phyloP scores from a whole-genome alignment of 2,113 vertebrate species.

The Fukomys damarensis region DNA sequence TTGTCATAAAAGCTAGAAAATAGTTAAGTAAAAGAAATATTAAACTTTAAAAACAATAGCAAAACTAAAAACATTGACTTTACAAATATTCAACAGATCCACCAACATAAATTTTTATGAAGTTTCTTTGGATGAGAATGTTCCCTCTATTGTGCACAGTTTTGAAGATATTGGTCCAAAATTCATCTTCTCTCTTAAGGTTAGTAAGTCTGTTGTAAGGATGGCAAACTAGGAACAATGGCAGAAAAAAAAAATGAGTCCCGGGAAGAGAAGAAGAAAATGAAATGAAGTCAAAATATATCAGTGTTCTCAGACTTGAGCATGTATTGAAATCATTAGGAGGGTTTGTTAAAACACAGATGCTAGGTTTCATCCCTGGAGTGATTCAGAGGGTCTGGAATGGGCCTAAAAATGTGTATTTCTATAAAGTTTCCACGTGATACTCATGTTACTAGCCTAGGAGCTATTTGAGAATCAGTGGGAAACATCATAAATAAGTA shows the following conservation, averaged over 20 bases:
- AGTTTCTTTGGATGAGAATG: constrained; percentile 83
- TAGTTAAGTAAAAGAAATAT: constrained; percentile 51
- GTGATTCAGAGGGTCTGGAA: background rate
- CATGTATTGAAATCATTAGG: background rate
- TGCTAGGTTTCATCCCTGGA: background rate
- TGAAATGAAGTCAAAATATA: background rate
- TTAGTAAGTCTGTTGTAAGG: constrained; percentile 69
- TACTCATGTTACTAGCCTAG: background rate
- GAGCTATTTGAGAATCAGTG: background rate
- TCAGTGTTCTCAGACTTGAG: background rate
- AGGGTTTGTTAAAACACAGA: rapidly evolving
- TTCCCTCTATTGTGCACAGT: constrained; percentile 86
- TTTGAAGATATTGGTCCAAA: constrained; percentile 93
- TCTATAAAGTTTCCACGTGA: background rate
- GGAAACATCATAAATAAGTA: background rate
- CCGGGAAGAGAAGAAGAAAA: background rate
- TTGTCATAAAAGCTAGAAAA: constrained; percentile 1
- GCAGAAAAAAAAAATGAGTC: background rate
- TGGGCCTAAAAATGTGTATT: background rate
- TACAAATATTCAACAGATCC: constrained; percentile 85
- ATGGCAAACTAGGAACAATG: background rate
- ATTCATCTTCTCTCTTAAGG: constrained; percentile 94
- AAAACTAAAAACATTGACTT: constrained; percentile 80
- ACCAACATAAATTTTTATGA: constrained; percentile 93
- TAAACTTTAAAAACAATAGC: constrained; percentile 68